Base-by-base conservation (phyloP, 2,797 vertebrate genomes). In the Tauraco hartlaubi region DNA sequence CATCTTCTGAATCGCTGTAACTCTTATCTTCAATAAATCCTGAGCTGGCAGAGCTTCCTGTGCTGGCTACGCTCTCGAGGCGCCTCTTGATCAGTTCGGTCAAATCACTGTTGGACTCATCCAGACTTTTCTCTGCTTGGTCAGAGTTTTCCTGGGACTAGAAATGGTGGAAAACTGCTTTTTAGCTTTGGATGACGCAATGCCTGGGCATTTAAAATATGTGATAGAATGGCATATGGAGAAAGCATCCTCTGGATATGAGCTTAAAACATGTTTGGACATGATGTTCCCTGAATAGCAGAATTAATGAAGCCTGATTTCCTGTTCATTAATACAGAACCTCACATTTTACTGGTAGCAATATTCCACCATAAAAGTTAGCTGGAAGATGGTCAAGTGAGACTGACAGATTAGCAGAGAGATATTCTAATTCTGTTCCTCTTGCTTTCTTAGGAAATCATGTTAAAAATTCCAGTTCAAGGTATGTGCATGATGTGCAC, bases 21-120 rank as follows among this genome's bases (percentile, higher is more conserved):
- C 99, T 99, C 98, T 99, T 99, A 97, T 99, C 99, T 98, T 99
- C 99, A 94, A 99, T 98, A 92, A 99, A 99, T 79, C 99, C 99
- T 12, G 99, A 99, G 97, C 99, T 99, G 75, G 99, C 99, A 6
- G 99, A 99, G 96, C 99, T 99, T 95, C 99, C 99, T 4, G 99
- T 99, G 97, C 99, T 99, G 85, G 99, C 99, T 92, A 99, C 99
- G 0, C 99, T 99, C 98, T 99, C 99, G 39, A 99, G 98, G 48
- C 99, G 98, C 31, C 99, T 98, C 97, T 99, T 99, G 97, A 99
- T 99, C 68, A 99, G 98, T 64, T 98, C 98, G 2, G 98, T 99
- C 83, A 99, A 97, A 75, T 99, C 99, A 29, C 98, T 98, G 95
- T 97, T 98, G 15, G 98, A 98, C 67, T 98, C 98, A 14, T 97